Conservation (phyloP, 2,888 invertebrate genomes). For the Flabesymbios commensalis region DNA sequence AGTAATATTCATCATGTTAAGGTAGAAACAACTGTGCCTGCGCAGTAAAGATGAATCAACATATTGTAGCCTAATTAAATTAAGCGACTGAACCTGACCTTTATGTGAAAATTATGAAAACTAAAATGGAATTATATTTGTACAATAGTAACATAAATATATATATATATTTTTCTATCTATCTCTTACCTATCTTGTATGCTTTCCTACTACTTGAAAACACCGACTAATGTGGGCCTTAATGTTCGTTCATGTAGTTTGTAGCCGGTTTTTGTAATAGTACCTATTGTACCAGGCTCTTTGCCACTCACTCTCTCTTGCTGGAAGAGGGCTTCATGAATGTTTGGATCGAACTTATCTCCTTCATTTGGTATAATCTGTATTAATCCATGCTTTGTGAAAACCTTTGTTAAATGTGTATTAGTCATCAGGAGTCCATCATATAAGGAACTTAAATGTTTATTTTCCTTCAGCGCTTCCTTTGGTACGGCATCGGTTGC, state of each 20-base stretch:
- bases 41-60: too few relatives aligned
- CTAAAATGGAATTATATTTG: too few relatives aligned
- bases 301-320: slow-evolving; percentile 68
- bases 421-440: slow-evolving; percentile 90
- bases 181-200: too few relatives aligned
- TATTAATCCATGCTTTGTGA: slow-evolving; percentile 80
- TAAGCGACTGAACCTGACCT: too few relatives aligned
- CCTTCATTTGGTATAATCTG: slow-evolving; percentile 81
- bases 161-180: too few relatives aligned
- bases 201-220: slow-evolving; percentile 65
- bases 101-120: too few relatives aligned
- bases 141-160: too few relatives aligned
- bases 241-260: slow-evolving; percentile 91
- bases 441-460: slow-evolving; percentile 72
- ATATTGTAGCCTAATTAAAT: too few relatives aligned
- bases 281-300: slow-evolving; percentile 84
- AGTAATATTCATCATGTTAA: too few relatives aligned
- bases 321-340: slow-evolving; percentile 94
- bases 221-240: slow-evolving; percentile 94
- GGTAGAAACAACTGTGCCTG: too few relatives aligned
- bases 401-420: slow-evolving; percentile 75
- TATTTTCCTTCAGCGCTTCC: slow-evolving; percentile 65
- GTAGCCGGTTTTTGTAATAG: slow-evolving; percentile 94
- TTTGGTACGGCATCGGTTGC: slow-evolving; percentile 55
- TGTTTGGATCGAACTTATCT: slow-evolving; percentile 94